A percentile compares a stretch with the other conserved stretches of the same genome.
These are phyloP conservation scores for Micropoecilia bifurca DNA, from an alignment of 2,797 vertebrate genomes.

Conservation along the genomic window DNA sequence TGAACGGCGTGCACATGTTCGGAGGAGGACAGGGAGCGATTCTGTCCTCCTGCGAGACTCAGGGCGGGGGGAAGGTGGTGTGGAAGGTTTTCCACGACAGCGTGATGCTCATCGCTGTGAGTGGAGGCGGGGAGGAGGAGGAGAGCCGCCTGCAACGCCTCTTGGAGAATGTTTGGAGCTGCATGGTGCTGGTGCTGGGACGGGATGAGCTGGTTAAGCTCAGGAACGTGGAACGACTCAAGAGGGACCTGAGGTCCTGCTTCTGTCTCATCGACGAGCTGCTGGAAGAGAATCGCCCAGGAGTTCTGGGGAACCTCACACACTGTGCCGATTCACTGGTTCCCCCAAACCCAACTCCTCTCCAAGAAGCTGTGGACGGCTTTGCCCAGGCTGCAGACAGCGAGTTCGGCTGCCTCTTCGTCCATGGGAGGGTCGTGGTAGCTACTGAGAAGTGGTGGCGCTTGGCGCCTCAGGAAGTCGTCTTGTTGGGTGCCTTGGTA, in stretches of 20 bases:
- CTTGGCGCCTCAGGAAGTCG: constrained; percentile 85
- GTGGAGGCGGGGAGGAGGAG: constrained; percentile 67
- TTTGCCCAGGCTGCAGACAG: constrained; percentile 85
- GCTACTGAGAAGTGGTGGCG: constrained; percentile 94
- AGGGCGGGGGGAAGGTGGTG: constrained; percentile 83
- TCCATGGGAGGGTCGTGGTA: constrained; percentile 80
- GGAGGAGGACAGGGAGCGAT: constrained; percentile 85
- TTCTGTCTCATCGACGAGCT: constrained; percentile 89
- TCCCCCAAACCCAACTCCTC: constrained; percentile 73
- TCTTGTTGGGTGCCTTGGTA: constrained; percentile 85
- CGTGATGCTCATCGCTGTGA: constrained; percentile 89
- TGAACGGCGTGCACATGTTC: constrained; percentile 97
- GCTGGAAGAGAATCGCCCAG: constrained; percentile 79
- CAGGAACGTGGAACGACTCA: constrained; percentile 90
- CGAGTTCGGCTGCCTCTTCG: constrained; percentile 86
- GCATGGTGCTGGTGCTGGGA: constrained; percentile 92
- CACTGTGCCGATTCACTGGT: constrained; percentile 88
- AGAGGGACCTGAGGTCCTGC: constrained; percentile 89
- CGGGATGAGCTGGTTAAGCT: constrained; percentile 86
- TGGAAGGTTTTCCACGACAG: constrained; percentile 92
- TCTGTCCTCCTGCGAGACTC: constrained; percentile 83
- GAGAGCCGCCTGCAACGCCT: constrained; percentile 83
- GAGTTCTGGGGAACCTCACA: constrained; percentile 86
- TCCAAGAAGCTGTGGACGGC: constrained; percentile 85
- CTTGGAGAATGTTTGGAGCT: constrained; percentile 89